Conservation (phyloP, 2,797 vertebrate species). For the Crax fasciolata region DNA sequence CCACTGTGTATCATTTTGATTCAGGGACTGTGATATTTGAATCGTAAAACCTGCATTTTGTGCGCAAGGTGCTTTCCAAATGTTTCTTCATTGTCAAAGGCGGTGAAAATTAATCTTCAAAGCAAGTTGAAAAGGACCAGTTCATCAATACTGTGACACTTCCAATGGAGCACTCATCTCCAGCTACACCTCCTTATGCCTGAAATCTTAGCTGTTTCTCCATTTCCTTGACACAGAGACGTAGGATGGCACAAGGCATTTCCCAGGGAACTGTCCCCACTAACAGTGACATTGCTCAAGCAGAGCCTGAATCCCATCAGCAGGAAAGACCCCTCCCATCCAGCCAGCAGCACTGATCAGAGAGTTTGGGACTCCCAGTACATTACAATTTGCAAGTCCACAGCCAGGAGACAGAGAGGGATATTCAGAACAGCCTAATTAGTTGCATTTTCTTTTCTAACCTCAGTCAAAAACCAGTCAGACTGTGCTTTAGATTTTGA, state of each 20-base stretch:
- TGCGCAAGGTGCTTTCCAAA: not conserved
- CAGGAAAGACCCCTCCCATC: not conserved
- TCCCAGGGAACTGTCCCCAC: not conserved
- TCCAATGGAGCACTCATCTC: not conserved
- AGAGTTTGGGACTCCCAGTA: slow-evolving; percentile 53
- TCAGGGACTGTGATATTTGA: not conserved
- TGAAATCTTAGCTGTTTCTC: not conserved
- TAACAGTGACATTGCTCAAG: not conserved
- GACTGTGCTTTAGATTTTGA: slow-evolving; percentile 70
- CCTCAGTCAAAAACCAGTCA: slow-evolving; percentile 73
- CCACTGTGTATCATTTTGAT: not conserved
- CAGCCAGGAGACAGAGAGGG: slow-evolving; percentile 32
- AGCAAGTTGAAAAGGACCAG: not conserved
- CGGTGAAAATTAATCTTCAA: not conserved
- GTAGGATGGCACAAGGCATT: not conserved
- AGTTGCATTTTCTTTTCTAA: slow-evolving; percentile 69
- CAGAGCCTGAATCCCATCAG: not conserved
- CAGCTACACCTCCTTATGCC: not conserved
- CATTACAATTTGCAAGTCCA: slow-evolving; percentile 43
- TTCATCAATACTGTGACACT: not conserved
- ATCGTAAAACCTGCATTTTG: not conserved
- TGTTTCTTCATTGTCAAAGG: not conserved
- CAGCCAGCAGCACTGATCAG: slow-evolving; percentile 4
- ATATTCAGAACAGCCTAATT: slow-evolving; percentile 65
- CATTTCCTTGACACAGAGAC: accelerated